Evolutionary conservation across 1,140 invertebrate species (phyloP), one percentile per base, ranked within the genome.

Genomic region (Pogonomyrmex californicus): DNA sequence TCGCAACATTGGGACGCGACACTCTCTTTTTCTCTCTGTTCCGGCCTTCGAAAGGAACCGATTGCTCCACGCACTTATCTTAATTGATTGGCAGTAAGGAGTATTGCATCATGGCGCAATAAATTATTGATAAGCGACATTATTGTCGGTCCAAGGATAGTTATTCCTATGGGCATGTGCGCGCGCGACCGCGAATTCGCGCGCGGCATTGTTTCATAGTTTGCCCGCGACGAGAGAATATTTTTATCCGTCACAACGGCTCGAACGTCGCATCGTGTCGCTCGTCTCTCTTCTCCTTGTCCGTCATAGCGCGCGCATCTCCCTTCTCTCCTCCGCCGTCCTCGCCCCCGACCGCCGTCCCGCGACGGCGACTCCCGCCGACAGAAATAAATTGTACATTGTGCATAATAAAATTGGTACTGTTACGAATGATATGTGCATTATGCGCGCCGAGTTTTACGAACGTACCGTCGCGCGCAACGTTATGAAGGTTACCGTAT

Each of bases 401-500:
- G 81, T 71, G 87, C 81, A 81, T 89, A 91, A 91, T 91, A 91
- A 91, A 91, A 91, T 91, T 89, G 85, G 79, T 91, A 91, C 87
- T 86, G 85, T 91, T 91, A 91, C 76, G 89, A 91, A 91, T 91
- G 90, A 91, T 88, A 87, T 56, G 85, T 76, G 85, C 90, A 83
- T 91, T 91, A 91, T 89, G 77, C 85, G 77, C 79, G 65, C 75
- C 36, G 73, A 91, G 85, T 91, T 91, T 91, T 91, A 91, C 89
- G 87, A 58, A 88, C 90, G 87, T 70, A 71, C 75, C 87, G 54
- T 83, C 87, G 77, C 62, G 77, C 62, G 36, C 77, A 62, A 85
- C 85, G 79, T 91, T 91, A 91, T 89, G 90, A 91, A 91, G 90
- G 90, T 91, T 91, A 91, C 90, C 90, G 87, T 91, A 91, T 91